Conservation (phyloP, 2,888 invertebrate genomes). For the Perizoma affinitatum region DNA sequence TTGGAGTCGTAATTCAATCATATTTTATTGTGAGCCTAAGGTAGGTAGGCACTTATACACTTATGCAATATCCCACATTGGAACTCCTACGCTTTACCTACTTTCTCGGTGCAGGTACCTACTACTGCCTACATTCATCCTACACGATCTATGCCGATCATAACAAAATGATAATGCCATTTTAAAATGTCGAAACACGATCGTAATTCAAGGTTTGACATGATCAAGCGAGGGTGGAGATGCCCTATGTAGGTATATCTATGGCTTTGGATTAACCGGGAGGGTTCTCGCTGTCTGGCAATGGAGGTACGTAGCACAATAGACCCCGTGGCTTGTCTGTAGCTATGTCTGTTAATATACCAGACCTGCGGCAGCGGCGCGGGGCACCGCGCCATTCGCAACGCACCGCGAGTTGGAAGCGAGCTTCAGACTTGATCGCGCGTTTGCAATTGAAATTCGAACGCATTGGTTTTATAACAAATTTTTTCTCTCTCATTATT, state of each 20-base stretch:
- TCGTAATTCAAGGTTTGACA: conserved; percentile 26
- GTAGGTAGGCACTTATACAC: no score
- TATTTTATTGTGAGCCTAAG: conserved; percentile 5
- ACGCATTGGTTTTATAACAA: conserved; percentile 38
- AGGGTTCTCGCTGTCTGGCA: conserved; percentile 76
- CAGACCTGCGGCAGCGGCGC: conserved; percentile 46
- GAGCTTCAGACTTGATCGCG: conserved; percentile 77
- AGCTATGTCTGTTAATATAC: conserved; percentile 64
- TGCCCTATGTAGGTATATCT: conserved; percentile 45
- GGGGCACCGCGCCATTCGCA: conserved; percentile 52
- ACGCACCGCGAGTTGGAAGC: conserved; percentile 69
- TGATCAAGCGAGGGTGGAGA: conserved; percentile 43
- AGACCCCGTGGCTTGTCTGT: conserved; percentile 62
- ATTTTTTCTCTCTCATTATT: conserved; percentile 17
- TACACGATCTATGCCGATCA: conserved; percentile 18
- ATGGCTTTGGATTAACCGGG: conserved; percentile 55
- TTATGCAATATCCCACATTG: conserved; percentile 19
- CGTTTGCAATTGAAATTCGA: conserved; percentile 67
- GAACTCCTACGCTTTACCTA: conserved; percentile 36
- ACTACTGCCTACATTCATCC: conserved; percentile 31
- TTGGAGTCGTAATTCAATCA: conserved; percentile 9
- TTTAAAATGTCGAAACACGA: conserved; percentile 4
- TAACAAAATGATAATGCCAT: conserved; percentile 17
- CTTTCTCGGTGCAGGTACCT: conserved; percentile 29
- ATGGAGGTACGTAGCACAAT: conserved; percentile 63